Evolutionary conservation across 1,140 invertebrate genomes (phyloP), one percentile per base, ranked within the genome.

Genomic region (Frieseomelitta varia): DNA sequence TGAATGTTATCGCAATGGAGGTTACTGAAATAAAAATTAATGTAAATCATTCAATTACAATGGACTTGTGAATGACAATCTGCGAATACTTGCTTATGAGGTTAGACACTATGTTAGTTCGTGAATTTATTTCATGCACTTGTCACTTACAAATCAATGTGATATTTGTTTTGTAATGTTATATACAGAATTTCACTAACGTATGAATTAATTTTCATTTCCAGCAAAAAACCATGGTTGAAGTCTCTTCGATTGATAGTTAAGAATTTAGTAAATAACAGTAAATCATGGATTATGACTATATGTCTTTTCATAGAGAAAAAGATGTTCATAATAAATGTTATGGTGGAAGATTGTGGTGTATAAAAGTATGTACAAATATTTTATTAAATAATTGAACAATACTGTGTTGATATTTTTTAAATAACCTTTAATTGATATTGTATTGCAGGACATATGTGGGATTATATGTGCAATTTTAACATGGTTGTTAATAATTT

Each of bases 391-490:
- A 85, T 81, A 65, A 51, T 78, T n/a, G 71, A 30, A 58, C 34
- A n/a, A n/a, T 72, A 87, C 34, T 15, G 14, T 14, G 14, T 0
- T 10, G 4, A 27, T 58, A 24, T 27, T 27, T 58, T 61, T 63
- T 71, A 75, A 34, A 39, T 56, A 10, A 11, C 65, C 17, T 67
- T 63, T 39, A 69, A 58, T 61, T 80, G 47, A 55, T 81, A 30
- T 63, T 63, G 80, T 87, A 53, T 95, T 96, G n/a, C 93, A 98
- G 96, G 99, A 99, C 94, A 98, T 99, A 85, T 99, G 99, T 94
- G 99, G 99, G 4, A 97, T 99, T 81, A 98, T 99, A 80, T 99
- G 99, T 95, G 99, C 98, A n/a, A 95, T 99, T 65, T 95, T 99
- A 89, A 99, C 99, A 90, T 99, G 99, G 99, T 93, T 98, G 14